Conservation (phyloP, 2,113 vertebrate species). For the Ceratotherium simum region DNA sequence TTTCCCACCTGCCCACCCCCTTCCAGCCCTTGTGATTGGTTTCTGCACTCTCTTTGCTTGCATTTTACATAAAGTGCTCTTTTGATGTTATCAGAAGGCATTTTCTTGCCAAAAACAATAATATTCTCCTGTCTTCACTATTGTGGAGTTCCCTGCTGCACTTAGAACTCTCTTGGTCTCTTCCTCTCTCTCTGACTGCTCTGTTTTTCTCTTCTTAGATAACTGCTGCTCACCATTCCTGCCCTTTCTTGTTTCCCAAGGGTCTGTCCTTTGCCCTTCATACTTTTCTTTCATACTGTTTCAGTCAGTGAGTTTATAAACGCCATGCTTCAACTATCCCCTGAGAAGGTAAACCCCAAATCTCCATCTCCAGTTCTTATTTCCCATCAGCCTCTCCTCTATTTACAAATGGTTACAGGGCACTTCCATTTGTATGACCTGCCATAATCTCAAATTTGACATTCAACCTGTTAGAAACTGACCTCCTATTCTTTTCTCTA, state of each 20-base stretch:
- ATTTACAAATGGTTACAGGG: background rate
- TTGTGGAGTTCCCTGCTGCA: background rate
- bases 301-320: conserved; percentile 12
- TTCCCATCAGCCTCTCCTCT: background rate
- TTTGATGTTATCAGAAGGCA: background rate
- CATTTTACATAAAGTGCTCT: background rate
- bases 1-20: background rate
- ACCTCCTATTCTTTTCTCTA: background rate
- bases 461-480: background rate
- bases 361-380: background rate
- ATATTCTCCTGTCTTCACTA: background rate
- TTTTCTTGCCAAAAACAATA: background rate
- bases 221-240: background rate
- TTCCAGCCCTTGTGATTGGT: background rate
- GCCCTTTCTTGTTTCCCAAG: background rate
- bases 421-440: background rate
- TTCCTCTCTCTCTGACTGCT: background rate
- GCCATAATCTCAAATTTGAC: background rate
- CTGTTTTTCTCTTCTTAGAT: background rate
- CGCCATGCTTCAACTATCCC: background rate
- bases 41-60: background rate
- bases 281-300: background rate
- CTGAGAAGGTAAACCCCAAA: background rate
- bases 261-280: background rate
- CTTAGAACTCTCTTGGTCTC: background rate